Evolutionary conservation across 2,888 invertebrate species (phyloP).

Genomic region (Dolichomitus sp.): DNA sequence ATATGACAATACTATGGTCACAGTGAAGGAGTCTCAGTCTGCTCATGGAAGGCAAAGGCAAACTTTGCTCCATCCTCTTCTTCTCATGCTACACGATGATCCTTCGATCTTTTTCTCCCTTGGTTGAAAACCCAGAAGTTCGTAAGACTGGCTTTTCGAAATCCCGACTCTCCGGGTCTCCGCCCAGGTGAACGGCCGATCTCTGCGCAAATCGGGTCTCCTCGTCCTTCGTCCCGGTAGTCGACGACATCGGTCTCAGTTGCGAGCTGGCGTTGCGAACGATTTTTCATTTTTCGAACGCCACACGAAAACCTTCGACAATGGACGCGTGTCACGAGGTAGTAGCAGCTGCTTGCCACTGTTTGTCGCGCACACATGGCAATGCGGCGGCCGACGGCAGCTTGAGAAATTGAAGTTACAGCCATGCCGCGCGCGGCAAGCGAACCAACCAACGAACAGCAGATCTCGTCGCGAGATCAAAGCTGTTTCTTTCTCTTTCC

Average conservation of each 20-base stretch:
- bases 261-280: slow-evolving; percentile 67
- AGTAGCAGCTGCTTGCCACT: slow-evolving; percentile 83
- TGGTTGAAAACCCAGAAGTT: slow-evolving; percentile 49
- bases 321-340: slow-evolving; percentile 85
- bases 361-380: slow-evolving; percentile 84
- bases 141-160: slow-evolving; percentile 70
- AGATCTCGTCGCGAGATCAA: slow-evolving; percentile 77
- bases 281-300: slow-evolving; percentile 85
- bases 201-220: background rate
- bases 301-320: slow-evolving; percentile 82
- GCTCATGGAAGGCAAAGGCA: slow-evolving; percentile 43
- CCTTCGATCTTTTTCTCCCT: slow-evolving; percentile 50
- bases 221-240: slow-evolving; percentile 26
- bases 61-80: slow-evolving; percentile 54
- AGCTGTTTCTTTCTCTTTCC: slow-evolving; percentile 53
- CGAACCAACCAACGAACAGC: slow-evolving; percentile 36
- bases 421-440: slow-evolving; percentile 61
- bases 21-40: slow-evolving; percentile 36
- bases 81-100: slow-evolving; percentile 40
- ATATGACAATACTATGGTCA: background rate
- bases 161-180: slow-evolving; percentile 49
- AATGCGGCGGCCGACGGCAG: slow-evolving; percentile 62
- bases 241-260: slow-evolving; percentile 33
- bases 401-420: slow-evolving; percentile 22
- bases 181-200: slow-evolving; percentile 82